Conservation (phyloP, 2,888 invertebrate species). For the Zele albiditarsus region DNA sequence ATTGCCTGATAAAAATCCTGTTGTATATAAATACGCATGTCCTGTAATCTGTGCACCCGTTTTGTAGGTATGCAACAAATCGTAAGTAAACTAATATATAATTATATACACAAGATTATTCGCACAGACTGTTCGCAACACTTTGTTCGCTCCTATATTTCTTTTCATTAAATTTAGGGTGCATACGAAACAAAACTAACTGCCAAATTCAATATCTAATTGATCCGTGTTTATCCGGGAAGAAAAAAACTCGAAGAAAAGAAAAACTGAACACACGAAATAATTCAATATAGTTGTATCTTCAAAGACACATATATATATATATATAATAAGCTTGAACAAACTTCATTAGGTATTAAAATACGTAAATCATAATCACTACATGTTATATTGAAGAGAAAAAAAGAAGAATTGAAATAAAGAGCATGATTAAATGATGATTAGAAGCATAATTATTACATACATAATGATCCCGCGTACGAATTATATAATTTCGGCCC, state of each 20-base stretch:
- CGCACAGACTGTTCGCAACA: background rate
- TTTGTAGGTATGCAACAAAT: constrained; percentile 32
- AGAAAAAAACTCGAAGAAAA: background rate
- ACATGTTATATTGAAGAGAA: constrained; percentile 1
- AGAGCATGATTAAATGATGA: constrained; percentile 28
- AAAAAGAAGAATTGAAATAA: constrained; percentile 22
- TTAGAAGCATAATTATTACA: constrained; percentile 23
- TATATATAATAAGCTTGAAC: background rate
- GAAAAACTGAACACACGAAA: background rate
- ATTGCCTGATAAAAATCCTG: constrained; percentile 14
- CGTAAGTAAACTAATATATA: constrained; percentile 44
- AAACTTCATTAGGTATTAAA: constrained; percentile 3
- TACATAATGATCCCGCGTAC: constrained; percentile 14
- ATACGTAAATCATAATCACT: constrained; percentile 9
- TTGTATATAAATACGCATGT: constrained; percentile 27
- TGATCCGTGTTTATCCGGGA: background rate
- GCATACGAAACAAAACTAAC: background rate
- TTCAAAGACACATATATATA: background rate
- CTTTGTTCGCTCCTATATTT: background rate
- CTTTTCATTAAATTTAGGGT: background rate
- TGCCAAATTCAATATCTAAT: background rate
- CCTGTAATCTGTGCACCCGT: constrained; percentile 41
- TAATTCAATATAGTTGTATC: background rate
- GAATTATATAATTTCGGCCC: constrained; percentile 5
- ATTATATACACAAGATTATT: constrained; percentile 45